Conservation (phyloP, 2,113 vertebrate genomes). For the Pteropus alecto region DNA sequence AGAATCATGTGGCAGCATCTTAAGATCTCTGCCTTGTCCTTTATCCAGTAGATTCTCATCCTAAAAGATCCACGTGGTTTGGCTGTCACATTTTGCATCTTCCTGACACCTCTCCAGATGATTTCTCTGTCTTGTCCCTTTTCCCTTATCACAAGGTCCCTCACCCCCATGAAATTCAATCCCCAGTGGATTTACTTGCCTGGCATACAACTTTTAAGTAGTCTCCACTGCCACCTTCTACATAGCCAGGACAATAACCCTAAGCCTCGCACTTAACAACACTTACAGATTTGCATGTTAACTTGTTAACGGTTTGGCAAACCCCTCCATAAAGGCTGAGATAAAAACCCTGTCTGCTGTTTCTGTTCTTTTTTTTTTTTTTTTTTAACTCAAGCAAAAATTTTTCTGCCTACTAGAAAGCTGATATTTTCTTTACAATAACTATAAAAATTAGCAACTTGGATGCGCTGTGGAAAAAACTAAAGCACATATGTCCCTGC, state of each 20-base stretch:
- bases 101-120: background rate
- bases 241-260: background rate
- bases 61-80: background rate
- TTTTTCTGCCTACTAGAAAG: background rate
- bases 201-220: background rate
- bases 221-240: background rate
- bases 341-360: background rate
- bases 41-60: background rate
- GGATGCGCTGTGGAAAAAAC: background rate
- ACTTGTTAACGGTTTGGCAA: slow-evolving; percentile 19
- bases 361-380: background rate
- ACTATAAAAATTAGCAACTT: slow-evolving; percentile 39
- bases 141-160: background rate
- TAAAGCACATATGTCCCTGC: background rate
- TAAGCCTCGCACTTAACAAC: background rate
- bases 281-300: background rate
- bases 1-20: background rate
- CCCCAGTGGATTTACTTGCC: background rate
- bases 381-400: background rate
- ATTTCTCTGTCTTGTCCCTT: background rate
- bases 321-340: background rate
- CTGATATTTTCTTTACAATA: background rate
- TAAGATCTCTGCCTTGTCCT: background rate
- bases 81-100: background rate
- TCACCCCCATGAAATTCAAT: background rate